Conservation (phyloP, 1,140 invertebrate species). For the Bombus turneri region DNA sequence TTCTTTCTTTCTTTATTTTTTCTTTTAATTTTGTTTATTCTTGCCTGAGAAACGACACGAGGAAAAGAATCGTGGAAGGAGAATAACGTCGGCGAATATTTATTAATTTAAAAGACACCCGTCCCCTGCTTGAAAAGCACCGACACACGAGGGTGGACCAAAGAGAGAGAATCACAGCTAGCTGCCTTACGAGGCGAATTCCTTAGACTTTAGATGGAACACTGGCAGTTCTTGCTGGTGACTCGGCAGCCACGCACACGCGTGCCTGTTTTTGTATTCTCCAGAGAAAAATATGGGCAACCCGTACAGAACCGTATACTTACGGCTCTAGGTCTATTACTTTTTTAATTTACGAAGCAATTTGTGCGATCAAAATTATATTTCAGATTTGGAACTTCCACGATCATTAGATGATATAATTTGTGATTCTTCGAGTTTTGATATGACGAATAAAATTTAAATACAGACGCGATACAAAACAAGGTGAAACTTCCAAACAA, state of each 20-base stretch:
- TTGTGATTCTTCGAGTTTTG: no score
- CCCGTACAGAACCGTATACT: no score
- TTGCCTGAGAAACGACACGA: conserved; percentile 4
- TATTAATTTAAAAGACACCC: conserved; percentile 68
- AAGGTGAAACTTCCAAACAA: no score
- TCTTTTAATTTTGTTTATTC: no score
- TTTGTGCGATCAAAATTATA: no score
- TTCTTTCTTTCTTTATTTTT: not conserved
- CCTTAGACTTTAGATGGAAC: conserved; percentile 64
- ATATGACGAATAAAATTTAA: no score
- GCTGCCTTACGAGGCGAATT: conserved; percentile 74
- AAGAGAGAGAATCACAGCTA: conserved; percentile 41
- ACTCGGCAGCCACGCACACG: conserved; percentile 61
- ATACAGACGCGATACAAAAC: no score
- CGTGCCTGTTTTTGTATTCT: conserved; percentile 47
- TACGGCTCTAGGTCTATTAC: no score
- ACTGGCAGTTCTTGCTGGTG: conserved; percentile 66
- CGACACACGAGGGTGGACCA: conserved; percentile 48
- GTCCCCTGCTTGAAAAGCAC: conserved; percentile 52
- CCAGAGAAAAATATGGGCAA: not conserved
- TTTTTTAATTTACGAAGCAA: no score
- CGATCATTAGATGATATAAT: no score
- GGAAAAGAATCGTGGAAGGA: conserved; percentile 33
- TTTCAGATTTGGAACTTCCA: no score
- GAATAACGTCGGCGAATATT: conserved; percentile 58